phyloP scores from a whole-genome alignment of 2,797 vertebrate species.

The Dermochelys coriacea region DNA sequence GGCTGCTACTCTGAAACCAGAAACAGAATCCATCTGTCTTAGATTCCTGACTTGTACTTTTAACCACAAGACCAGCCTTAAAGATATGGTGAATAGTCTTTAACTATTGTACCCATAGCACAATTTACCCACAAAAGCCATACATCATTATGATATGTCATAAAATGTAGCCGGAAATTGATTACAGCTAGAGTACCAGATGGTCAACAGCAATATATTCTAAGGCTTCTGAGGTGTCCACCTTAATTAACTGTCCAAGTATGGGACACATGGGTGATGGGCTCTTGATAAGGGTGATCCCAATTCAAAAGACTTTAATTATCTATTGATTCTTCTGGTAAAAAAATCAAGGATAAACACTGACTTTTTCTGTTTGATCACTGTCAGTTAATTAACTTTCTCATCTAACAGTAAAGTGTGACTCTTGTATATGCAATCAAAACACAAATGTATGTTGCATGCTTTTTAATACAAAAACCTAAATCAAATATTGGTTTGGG shows the following conservation, averaged over 20 bases:
- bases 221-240: conserved; percentile 5
- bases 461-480: not conserved
- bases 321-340: not conserved
- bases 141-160: not conserved
- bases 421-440: not conserved
- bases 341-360: not conserved
- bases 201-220: conserved; percentile 21
- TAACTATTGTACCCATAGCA: not conserved
- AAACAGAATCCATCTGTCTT: not conserved
- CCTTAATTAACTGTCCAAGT: conserved; percentile 25
- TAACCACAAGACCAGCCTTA: not conserved
- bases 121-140: conserved; percentile 4
- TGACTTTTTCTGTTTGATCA: not conserved
- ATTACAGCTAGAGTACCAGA: conserved; percentile 15
- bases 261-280: not conserved
- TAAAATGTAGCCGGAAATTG: not conserved
- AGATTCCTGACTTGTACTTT: not conserved
- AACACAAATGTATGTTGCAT: not conserved
- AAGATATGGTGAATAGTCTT: not conserved
- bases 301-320: conserved; percentile 24
- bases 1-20: too few relatives aligned
- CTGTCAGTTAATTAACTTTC: not conserved
- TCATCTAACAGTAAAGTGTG: not conserved
- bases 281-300: not conserved
- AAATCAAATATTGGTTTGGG: not conserved